Conservation (phyloP, 2,888 invertebrate genomes). For the Zaprionus bogoriensis region DNA sequence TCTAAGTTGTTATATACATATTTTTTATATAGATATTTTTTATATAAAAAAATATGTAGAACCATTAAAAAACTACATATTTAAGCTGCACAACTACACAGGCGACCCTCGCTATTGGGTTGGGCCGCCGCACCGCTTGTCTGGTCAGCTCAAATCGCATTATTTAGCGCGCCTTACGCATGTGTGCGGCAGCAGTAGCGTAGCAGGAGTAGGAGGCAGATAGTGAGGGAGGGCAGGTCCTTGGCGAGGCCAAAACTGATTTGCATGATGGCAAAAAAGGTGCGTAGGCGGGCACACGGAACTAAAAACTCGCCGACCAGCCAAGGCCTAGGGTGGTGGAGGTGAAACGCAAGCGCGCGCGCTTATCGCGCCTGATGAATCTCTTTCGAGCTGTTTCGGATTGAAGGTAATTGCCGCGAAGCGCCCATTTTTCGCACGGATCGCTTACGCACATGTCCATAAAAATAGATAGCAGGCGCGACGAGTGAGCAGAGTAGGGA, state of each 20-base stretch:
- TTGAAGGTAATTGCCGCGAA: constrained; percentile 80
- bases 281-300: constrained; percentile 67
- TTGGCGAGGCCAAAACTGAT: constrained; percentile 45
- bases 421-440: constrained; percentile 82
- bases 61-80: no score
- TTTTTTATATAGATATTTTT: no score
- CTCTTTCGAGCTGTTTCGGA: constrained; percentile 67
- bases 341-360: not conserved
- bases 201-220: not conserved
- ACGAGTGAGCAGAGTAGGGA: no score
- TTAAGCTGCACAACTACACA: no score
- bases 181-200: constrained; percentile 30
- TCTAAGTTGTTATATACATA: no score
- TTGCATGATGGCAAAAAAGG: constrained; percentile 63
- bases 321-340: not conserved
- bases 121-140: constrained; percentile 17
- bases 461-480: constrained; percentile 70
- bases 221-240: constrained; percentile 3
- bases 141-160: constrained; percentile 38
- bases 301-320: constrained; percentile 10
- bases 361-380: constrained; percentile 70
- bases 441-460: constrained; percentile 77
- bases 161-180: constrained; percentile 45
- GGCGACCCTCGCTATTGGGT: constrained; percentile 38
- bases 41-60: no score